Base-by-base conservation (phyloP, 2,113 vertebrate species). In the Heteronetta atricapilla region DNA sequence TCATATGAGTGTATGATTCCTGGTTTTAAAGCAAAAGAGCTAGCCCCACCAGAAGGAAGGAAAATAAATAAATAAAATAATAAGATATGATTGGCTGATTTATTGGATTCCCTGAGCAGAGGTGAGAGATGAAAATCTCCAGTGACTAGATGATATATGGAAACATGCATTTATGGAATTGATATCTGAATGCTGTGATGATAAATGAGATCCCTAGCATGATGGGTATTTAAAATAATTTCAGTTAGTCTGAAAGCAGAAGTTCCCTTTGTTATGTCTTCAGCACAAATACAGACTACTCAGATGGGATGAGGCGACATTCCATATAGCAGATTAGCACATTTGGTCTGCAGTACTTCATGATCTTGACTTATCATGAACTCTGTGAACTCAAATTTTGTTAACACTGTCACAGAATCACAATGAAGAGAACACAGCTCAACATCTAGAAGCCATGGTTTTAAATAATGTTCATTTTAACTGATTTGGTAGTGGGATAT, bases 281-380 rank as follows among this genome's bases (percentile, higher is more conserved):
- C 67, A 84, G 53, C 36, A 82, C 26, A 76, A 96, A 95, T 79
- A 55, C 29, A 85, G 87, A 42, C 58, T 88, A 92, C 88, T 90
- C 62, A 90, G 86, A 92, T 73, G 58, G 69, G 62, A 90, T 68
- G 69, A 92, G 86, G 92, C 82, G 94, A 69, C 90, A 90, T 95
- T 95, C 93, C 92, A 95, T 69, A 86, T 69, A 86, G 69, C 8
- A 91, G 80, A 96, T 93, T 87, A 96, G 42, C 88, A 92, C 80
- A 69, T 94, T 93, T 76, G 73, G 38, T 79, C 80, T 96, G 82
- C 77, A 86, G 16, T 62, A 44, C 38, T 96, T 97, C 66, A 84
- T 79, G 86, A 92, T 93, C 73, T 81, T 92, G 80, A 91, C 80
- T 95, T 86, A 64, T n/a, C 36, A 55, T 72, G 90, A 95, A 88